phyloP scores from a whole-genome alignment of 1,140 invertebrate genomes.

The Doryteuthis pealeii region DNA sequence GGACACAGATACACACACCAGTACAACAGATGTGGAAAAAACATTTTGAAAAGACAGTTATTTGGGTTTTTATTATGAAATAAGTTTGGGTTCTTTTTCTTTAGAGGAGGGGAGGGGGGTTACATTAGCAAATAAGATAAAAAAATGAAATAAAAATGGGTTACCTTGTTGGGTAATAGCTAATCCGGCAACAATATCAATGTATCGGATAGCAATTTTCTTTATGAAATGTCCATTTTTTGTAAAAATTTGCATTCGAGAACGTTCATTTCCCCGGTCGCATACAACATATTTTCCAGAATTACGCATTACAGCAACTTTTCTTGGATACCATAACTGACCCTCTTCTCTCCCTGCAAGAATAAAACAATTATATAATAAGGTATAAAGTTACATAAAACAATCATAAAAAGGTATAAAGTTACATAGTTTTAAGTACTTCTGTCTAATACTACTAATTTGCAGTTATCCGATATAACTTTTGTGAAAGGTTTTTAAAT shows the following conservation, averaged over 20 bases:
- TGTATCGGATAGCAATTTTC: slow-evolving; percentile 90
- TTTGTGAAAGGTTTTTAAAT: no score
- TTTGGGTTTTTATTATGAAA: no score
- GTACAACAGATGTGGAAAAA: no score
- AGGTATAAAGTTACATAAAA: neutral
- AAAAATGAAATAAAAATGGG: no score
- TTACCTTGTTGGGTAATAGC: slow-evolving; percentile 82
- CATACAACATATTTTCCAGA: slow-evolving; percentile 81
- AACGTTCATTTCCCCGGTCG: slow-evolving; percentile 92
- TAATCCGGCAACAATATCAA: slow-evolving; percentile 95
- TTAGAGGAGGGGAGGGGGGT: no score
- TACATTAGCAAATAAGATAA: no score
- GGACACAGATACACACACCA: no score
- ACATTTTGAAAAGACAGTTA: no score
- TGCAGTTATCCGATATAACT: neutral
- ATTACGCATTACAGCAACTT: slow-evolving; percentile 84
- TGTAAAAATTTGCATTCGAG: slow-evolving; percentile 90
- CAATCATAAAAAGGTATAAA: neutral
- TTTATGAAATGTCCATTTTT: slow-evolving; percentile 72
- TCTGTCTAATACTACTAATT: no score
- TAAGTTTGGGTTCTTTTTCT: no score
- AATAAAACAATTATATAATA: slow-evolving; percentile 15
- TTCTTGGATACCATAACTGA: slow-evolving; percentile 93
- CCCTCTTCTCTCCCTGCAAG: slow-evolving; percentile 75
- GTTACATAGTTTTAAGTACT: neutral